phyloP scores from a whole-genome alignment of 2,888 invertebrate genomes.

The Hanleya hanleyi region DNA sequence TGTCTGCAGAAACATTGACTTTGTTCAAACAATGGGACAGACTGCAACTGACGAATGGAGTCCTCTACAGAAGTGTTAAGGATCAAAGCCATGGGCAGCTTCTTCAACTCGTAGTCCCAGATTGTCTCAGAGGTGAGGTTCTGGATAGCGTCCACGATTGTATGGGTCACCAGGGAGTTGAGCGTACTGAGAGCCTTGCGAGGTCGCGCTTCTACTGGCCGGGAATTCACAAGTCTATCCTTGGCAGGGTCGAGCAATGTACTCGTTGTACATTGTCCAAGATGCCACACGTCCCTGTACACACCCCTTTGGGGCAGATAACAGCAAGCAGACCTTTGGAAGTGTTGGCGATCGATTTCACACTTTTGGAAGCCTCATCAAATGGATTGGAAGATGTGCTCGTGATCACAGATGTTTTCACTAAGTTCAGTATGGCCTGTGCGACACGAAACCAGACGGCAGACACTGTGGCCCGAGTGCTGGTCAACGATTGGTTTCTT shows the following conservation, averaged over 20 bases:
- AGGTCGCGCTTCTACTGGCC: not conserved
- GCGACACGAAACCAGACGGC: not conserved
- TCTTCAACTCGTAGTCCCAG: not conserved
- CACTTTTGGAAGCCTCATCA: slow-evolving; percentile 1
- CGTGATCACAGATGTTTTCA: slow-evolving; percentile 12
- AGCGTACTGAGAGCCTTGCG: not conserved
- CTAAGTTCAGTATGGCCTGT: not conserved
- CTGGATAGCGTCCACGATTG: slow-evolving; percentile 4
- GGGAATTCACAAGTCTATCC: not conserved
- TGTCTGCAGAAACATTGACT: not conserved
- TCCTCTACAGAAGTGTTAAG: not conserved
- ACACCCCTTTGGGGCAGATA: not conserved
- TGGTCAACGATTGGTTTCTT: slow-evolving; percentile 13
- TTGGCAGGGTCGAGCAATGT: not conserved
- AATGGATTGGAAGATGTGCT: slow-evolving; percentile 13
- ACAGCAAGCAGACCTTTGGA: not conserved
- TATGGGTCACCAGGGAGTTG: slow-evolving; percentile 13
- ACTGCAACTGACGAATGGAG: not conserved
- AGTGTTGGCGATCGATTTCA: not conserved
- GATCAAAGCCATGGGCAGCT: not conserved
- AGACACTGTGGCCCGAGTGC: not conserved
- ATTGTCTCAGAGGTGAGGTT: not conserved
- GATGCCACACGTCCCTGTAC: not conserved
- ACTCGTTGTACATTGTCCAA: not conserved
- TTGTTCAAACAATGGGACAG: not conserved